Base-by-base conservation (phyloP, 2,888 invertebrate genomes). In the Pardosa pseudoannulata region DNA sequence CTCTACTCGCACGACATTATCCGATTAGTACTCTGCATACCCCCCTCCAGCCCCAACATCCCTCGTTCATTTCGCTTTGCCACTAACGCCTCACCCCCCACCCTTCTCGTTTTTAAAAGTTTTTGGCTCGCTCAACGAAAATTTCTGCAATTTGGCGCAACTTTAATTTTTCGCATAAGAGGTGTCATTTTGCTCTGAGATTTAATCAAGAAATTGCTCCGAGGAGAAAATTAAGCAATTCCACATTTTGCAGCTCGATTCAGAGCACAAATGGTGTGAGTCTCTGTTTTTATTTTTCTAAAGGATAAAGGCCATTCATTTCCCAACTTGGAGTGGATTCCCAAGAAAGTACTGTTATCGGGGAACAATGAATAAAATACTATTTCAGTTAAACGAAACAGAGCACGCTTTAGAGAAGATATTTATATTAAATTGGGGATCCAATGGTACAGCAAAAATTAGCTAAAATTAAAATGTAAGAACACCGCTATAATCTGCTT, bases 41-140 rank as follows among this genome's bases (percentile, higher is more conserved):
- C 13, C 64, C 65, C 70, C 56, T 36, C 31, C 62, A n/a, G n/a
- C n/a, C n/a, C n/a, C n/a, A n/a, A n/a, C n/a, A n/a, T n/a, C n/a
- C n/a, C n/a, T n/a, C n/a, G n/a, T 32, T 67, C 62, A 31, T 31
- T 50, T 56, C 50, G 19, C n/a, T n/a, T n/a, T 19, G n/a, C 36
- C 41, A 36, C 39, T 46, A 16, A 6, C 46, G 2, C 28, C 46
- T 9, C 71, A 36, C 46, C 46, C 19, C 67, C 23, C 23, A 23
- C 56, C 56, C 56, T 2, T 9, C 56, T 56, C 56, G 56, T 56
- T 73, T 73, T 39, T 75, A 82, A 78, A 85, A 85, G 83, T 85
- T 85, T 85, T 85, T 85, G 83, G 83, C 83, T 85, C 83, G 83
- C 67, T 85, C 83, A 71, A 85, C 83, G 83, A 85, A 85, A 83